Evolutionary conservation across 2,797 vertebrate genomes (phyloP), one percentile per base, ranked within the genome.

Genomic region (Anas acuta): DNA sequence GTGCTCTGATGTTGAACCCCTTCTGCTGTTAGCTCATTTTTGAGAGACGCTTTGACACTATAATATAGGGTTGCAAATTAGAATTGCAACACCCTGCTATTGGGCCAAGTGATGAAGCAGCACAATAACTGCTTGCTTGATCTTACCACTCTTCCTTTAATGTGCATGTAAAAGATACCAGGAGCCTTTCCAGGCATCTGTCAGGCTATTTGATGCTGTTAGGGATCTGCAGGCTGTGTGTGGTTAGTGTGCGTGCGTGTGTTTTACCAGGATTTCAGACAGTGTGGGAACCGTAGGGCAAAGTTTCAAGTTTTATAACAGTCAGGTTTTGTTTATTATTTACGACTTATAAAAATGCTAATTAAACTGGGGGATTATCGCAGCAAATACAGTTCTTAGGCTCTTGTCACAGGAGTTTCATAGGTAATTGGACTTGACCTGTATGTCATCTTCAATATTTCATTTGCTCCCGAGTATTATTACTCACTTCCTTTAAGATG

Each of bases 341-440:
- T 65, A 64, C 96, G 87, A 58, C 37, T 84, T 93, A 73, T 45
- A 89, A 95, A 94, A 74, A 94, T 96, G 93, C 57, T 91, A 92
- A 93, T 89, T 91, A 83, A 94, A 60, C 79, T 65, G 67, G 78
- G 92, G 76, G 74, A 88, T 93, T 92, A 84, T 85, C 84, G 32
- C 56, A 79, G 75, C 84, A 35, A 96, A 97, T 81, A 95, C 82
- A 92, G 71, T 95, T 95, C 91, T 94, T 96, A 62, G 56, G 45
- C 88, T 96, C 83, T 96, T 94, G 95, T 95, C 96, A 85, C 70
- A 79, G 67, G 91, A 95, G 92, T 97, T 97, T 96, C 92, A 6
- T 87, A 94, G 94, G 93, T 98, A 97, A 97, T 97, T 98, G 93
- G 93, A 96, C 96, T 95, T 97, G 97, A 97, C 94, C 95, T 96